These are phyloP conservation scores for Heterochromis multidens DNA, from an alignment of 2,113 vertebrate species.

Conservation along the genomic window DNA sequence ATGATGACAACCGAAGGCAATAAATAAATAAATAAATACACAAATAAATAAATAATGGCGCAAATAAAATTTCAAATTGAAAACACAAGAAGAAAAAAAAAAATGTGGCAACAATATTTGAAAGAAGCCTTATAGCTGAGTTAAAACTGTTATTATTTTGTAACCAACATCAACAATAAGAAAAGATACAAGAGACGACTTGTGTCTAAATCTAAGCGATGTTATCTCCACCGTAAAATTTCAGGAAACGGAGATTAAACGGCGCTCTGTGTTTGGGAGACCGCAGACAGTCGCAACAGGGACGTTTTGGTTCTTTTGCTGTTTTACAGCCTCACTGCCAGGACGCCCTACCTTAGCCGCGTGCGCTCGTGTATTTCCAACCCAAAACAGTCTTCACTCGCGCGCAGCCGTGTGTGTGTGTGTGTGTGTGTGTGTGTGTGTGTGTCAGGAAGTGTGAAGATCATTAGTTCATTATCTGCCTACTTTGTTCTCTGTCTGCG, in stretches of 20 bases:
- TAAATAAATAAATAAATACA: background rate
- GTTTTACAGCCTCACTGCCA: background rate
- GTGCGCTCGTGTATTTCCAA: slow-evolving; percentile 55
- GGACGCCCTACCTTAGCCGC: slow-evolving; percentile 17
- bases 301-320: slow-evolving; percentile 19
- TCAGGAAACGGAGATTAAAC: background rate
- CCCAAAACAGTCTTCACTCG: background rate
- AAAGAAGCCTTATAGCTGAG: background rate
- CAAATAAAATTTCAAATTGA: background rate
- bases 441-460: slow-evolving; percentile 44
- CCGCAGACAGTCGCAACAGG: slow-evolving; percentile 28
- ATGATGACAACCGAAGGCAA: background rate
- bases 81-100: background rate
- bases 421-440: slow-evolving; percentile 13
- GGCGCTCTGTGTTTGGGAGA: background rate
- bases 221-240: background rate
- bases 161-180: background rate
- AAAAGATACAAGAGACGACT: background rate
- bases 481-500: background rate
- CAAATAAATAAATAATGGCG: background rate
- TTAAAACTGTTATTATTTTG: background rate
- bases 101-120: background rate
- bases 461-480: slow-evolving; percentile 32
- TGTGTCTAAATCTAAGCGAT: background rate
- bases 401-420: slow-evolving; percentile 16